phyloP scores from a whole-genome alignment of 2,888 invertebrate species.

The Bruchidius siliquastri region DNA sequence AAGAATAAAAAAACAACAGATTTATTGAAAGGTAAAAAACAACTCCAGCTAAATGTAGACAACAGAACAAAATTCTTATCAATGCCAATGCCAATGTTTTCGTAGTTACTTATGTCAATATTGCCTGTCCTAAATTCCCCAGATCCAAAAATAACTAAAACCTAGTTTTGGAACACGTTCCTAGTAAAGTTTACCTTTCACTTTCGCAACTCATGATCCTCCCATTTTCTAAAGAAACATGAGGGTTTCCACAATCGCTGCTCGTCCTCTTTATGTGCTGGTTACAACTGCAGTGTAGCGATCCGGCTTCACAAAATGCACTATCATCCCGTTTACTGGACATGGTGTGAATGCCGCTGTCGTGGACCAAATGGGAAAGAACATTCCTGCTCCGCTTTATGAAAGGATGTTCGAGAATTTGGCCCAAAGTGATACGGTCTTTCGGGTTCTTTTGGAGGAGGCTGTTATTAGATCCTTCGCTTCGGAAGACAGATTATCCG shows the following conservation, averaged over 20 bases:
- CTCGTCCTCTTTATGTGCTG: slow-evolving; percentile 27
- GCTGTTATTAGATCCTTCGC: slow-evolving; percentile 79
- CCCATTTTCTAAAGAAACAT: neutral
- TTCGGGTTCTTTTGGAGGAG: slow-evolving; percentile 84
- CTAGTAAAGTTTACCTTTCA: neutral
- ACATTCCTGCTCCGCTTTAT: slow-evolving; percentile 41
- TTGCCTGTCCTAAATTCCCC: too few relatives aligned
- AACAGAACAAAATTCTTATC: too few relatives aligned
- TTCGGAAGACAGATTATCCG: slow-evolving; percentile 70
- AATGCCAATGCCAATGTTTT: too few relatives aligned
- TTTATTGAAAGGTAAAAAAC: too few relatives aligned
- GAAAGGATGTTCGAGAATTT: slow-evolving; percentile 77
- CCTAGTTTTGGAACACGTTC: too few relatives aligned
- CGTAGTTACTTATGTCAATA: too few relatives aligned
- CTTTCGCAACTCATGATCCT: neutral
- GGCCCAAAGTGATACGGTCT: slow-evolving; percentile 71
- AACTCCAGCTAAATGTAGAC: too few relatives aligned
- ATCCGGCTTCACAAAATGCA: slow-evolving; percentile 38
- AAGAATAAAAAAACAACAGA: too few relatives aligned
- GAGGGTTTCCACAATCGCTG: slow-evolving; percentile 32
- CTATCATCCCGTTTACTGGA: slow-evolving; percentile 44
- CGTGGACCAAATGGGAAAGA: slow-evolving; percentile 44
- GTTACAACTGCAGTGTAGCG: slow-evolving; percentile 20
- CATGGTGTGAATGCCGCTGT: slow-evolving; percentile 55
- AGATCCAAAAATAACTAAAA: too few relatives aligned